Percentiles rank a stretch among this genome's conserved stretches.
Conservation (phyloP, 1,140 invertebrate genomes). For the Daktulosphaira vitifoliae region DNA sequence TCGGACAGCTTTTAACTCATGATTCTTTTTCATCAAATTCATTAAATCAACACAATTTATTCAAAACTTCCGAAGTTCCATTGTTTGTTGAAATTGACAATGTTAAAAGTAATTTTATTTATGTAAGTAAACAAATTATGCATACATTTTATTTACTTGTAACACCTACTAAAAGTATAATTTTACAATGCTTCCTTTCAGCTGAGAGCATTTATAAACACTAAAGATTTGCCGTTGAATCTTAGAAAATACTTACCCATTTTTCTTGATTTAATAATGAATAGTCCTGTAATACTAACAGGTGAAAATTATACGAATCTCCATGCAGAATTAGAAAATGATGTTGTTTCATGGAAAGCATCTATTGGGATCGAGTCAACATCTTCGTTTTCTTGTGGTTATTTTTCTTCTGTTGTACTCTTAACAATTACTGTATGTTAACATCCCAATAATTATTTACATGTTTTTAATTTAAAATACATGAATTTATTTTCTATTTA, state of each 20-base stretch:
- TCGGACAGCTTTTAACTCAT: conserved; percentile 60
- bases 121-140: conserved; percentile 49
- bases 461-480: too few species aligned
- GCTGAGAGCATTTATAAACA: conserved; percentile 63
- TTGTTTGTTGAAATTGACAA: conserved; percentile 69
- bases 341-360: conserved; percentile 54
- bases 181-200: too few species aligned
- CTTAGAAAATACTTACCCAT: conserved; percentile 63
- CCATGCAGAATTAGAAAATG: conserved; percentile 62
- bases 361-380: conserved; percentile 53
- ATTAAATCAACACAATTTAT: conserved; percentile 48
- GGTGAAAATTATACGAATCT: conserved; percentile 58
- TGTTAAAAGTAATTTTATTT: conserved; percentile 73
- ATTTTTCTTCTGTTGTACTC: conserved; percentile 51
- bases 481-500: neutral
- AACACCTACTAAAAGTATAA: neutral
- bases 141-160: neutral
- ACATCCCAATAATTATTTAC: too few species aligned
- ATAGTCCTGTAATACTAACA: conserved; percentile 54
- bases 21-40: conserved; percentile 49
- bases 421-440: conserved; percentile 50
- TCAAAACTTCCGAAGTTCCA: conserved; percentile 58
- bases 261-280: conserved; percentile 59
- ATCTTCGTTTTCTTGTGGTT: conserved; percentile 53
- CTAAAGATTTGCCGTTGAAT: conserved; percentile 50